Evolutionary conservation across 1,140 invertebrate genomes (phyloP), one percentile per base, ranked within the genome.

Genomic region (Holcopasites calliopsidis): DNA sequence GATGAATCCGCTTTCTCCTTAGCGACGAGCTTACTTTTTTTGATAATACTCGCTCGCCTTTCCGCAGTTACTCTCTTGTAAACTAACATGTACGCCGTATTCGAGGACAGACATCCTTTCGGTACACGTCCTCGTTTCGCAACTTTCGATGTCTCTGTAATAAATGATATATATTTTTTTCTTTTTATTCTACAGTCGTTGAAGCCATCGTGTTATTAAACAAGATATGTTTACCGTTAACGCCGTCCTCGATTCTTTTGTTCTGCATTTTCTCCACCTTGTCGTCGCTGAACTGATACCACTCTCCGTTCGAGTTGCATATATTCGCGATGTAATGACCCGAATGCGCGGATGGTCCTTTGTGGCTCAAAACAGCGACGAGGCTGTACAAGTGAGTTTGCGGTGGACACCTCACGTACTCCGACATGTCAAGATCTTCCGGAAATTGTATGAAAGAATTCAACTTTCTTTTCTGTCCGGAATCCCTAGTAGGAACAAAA

Each of bases 271-370:
- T 93, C 65, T 94, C 93, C 31, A 95, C 94, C 82, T 92, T 92
- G 85, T 95, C 94, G 85, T 96, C 95, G 88, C 95, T 95, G 81
- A 95, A 95, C 79, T 94, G 94, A 82, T 93, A 94, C 94, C 94
- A 95, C 64, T 92, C 91, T 6, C 92, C 93, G 10, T 90, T 87
- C 21, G 90, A 90, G 74, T 92, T 92, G 83, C 94, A 88, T 82
- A 91, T 91, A 86, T 90, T 91, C 79, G 93, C 93, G 78, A 95
- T 93, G 83, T 95, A 96, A 88, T 96, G 95, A n/a, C 95, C 95
- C 54, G 94, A 95, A 82, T 95, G 93, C 10, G 95, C 94, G 69
- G 93, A 94, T 26, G 92, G 91, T 11, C 95, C 95, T 85, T 93
- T 92, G 80, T 95, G 95, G 70, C 95, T 94, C 23, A 96, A 87